Evolutionary conservation across 2,888 invertebrate genomes (phyloP).

Genomic region (Mesoligia furuncula): DNA sequence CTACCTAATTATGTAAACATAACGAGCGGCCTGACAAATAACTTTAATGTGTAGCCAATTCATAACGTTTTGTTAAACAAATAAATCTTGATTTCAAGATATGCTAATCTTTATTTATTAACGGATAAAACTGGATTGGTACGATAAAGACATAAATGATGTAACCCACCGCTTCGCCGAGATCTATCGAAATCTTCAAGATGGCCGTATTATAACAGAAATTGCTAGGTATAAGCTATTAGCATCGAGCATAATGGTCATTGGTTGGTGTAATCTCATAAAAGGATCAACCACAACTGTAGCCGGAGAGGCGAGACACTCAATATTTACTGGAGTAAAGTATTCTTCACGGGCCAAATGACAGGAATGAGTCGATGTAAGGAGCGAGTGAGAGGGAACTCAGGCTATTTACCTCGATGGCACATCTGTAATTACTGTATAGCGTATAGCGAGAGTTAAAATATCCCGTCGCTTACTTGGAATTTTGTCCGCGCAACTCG

Average conservation of each 20-base stretch:
- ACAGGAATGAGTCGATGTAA: conserved; percentile 79
- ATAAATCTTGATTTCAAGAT: conserved; percentile 66
- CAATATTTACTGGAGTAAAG: conserved; percentile 82
- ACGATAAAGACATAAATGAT: conserved; percentile 75
- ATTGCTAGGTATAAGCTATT: conserved; percentile 79
- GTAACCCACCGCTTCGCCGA: conserved; percentile 53
- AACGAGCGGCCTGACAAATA: conserved; percentile 66
- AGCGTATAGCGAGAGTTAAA: conserved; percentile 83
- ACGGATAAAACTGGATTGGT: conserved; percentile 65
- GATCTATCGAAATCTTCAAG: conserved; percentile 62
- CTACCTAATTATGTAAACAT: conserved; percentile 66
- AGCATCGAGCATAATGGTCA: conserved; percentile 78
- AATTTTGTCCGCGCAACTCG: conserved; percentile 73
- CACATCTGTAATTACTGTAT: conserved; percentile 88
- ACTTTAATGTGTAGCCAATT: conserved; percentile 54
- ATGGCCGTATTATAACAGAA: conserved; percentile 72
- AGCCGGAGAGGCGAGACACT: conserved; percentile 65
- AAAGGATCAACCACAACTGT: conserved; percentile 76
- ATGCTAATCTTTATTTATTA: conserved; percentile 71
- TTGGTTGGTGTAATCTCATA: conserved; percentile 76
- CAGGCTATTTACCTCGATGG: conserved; percentile 86
- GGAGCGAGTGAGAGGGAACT: conserved; percentile 75
- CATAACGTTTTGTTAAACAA: conserved; percentile 71
- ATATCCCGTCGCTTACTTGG: conserved; percentile 82
- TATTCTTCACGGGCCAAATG: conserved; percentile 82